These are phyloP conservation scores for Acrobasis suavella DNA, from an alignment of 2,888 invertebrate species.

Conservation along the genomic window DNA sequence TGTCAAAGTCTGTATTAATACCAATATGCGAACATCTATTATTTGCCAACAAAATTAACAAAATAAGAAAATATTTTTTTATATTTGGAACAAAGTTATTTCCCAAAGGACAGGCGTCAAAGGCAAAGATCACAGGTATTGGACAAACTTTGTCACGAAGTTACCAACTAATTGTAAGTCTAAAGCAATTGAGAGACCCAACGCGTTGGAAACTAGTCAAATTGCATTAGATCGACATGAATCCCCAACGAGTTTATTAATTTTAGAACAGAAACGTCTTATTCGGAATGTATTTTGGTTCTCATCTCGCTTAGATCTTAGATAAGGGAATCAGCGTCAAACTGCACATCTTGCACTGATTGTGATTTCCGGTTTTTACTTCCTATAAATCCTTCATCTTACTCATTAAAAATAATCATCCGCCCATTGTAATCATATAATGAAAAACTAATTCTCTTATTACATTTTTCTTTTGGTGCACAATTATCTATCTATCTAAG, in stretches of 20 bases:
- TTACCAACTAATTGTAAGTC: conserved; percentile 20
- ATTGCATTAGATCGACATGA: conserved; percentile 11
- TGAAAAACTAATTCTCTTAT: no score
- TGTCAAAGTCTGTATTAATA: neutral
- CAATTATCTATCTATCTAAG: no score
- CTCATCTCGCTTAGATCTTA: no score
- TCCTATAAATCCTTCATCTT: no score
- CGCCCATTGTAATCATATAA: no score
- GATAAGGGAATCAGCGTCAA: no score
- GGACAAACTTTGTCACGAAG: conserved; percentile 14
- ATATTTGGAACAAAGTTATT: conserved; percentile 12
- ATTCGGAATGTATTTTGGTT: no score
- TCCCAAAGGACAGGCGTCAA: conserved; percentile 14
- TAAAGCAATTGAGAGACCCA: conserved; percentile 15
- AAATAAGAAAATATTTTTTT: neutral
- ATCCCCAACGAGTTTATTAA: conserved; percentile 6
- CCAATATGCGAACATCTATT: neutral
- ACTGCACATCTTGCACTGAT: no score
- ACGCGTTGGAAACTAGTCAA: conserved; percentile 15
- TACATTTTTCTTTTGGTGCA: no score
- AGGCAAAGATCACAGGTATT: conserved; percentile 12
- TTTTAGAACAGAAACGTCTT: neutral
- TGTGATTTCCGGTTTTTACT: no score
- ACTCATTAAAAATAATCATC: no score
- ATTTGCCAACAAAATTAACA: neutral